Evolutionary conservation across 2,797 vertebrate species (phyloP).

Genomic region (Brachyrhaphis roseni): DNA sequence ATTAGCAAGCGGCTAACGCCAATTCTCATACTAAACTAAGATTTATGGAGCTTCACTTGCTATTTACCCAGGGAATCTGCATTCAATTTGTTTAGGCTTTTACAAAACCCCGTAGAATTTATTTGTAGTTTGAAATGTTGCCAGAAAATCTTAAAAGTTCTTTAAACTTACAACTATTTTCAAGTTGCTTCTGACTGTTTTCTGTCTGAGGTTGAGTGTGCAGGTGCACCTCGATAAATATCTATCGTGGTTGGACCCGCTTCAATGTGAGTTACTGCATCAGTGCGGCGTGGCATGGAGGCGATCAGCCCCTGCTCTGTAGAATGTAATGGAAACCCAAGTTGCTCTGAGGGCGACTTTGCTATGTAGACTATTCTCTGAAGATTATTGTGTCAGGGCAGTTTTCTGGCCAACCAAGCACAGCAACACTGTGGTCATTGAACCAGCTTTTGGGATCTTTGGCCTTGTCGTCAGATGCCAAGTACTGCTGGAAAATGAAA

Average conservation of each 20-base stretch:
- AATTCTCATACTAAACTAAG: neutral
- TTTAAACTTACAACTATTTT: neutral
- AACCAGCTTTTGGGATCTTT: neutral
- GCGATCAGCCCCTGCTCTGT: neutral
- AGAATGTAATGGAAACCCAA: neutral
- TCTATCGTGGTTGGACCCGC: neutral
- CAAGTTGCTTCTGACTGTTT: neutral
- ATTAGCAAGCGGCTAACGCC: conserved; percentile 10
- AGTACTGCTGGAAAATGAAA: neutral
- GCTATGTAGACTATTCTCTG: too few species aligned
- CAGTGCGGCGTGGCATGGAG: neutral
- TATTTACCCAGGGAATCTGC: too few species aligned
- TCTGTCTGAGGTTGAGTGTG: neutral
- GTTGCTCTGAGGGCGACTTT: neutral
- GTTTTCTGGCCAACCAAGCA: neutral
- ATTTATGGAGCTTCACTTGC: neutral
- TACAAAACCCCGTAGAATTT: neutral
- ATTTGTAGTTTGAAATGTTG: neutral
- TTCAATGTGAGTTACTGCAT: neutral
- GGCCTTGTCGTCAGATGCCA: neutral
- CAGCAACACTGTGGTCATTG: neutral
- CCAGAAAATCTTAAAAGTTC: neutral
- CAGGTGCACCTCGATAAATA: neutral
- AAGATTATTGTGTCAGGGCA: neutral
- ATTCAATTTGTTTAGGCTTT: neutral